A percentile compares a stretch with the other conserved stretches of the same genome.
Conservation (phyloP, 2,888 invertebrate species). For the Ferrisia virgata region DNA sequence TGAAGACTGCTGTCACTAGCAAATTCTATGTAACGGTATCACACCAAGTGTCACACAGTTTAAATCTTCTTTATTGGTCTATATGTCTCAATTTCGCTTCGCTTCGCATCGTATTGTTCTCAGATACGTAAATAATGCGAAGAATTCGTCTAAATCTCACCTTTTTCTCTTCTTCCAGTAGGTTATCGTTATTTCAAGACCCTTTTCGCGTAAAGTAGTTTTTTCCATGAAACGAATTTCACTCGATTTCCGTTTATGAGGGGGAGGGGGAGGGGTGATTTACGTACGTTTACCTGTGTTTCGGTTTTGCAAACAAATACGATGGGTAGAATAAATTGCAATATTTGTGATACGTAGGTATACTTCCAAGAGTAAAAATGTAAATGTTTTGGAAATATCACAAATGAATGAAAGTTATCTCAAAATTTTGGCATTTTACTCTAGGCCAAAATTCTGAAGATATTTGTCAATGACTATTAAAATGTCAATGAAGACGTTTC, state of each 20-base stretch:
- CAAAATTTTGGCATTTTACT: too few species aligned
- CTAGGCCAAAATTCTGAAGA: too few species aligned
- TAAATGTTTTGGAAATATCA: too few species aligned
- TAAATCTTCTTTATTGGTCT: background rate
- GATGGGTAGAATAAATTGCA: too few species aligned
- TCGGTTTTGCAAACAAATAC: too few species aligned
- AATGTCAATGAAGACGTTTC: too few species aligned
- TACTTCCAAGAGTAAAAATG: too few species aligned
- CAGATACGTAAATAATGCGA: background rate
- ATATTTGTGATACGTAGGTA: too few species aligned
- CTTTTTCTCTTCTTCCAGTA: background rate
- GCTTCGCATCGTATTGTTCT: background rate
- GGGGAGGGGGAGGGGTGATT: background rate
- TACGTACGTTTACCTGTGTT: too few species aligned
- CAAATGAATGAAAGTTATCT: too few species aligned
- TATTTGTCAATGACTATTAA: too few species aligned
- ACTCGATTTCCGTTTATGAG: background rate
- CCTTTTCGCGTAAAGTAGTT: background rate
- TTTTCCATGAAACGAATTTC: background rate
- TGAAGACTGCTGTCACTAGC: background rate
- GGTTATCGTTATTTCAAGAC: background rate
- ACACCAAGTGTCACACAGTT: background rate
- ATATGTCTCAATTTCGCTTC: background rate
- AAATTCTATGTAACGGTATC: background rate
- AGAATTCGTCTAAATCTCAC: background rate